Base-by-base conservation (phyloP, 1,140 invertebrate genomes). In the Vollenhovia emeryi region DNA sequence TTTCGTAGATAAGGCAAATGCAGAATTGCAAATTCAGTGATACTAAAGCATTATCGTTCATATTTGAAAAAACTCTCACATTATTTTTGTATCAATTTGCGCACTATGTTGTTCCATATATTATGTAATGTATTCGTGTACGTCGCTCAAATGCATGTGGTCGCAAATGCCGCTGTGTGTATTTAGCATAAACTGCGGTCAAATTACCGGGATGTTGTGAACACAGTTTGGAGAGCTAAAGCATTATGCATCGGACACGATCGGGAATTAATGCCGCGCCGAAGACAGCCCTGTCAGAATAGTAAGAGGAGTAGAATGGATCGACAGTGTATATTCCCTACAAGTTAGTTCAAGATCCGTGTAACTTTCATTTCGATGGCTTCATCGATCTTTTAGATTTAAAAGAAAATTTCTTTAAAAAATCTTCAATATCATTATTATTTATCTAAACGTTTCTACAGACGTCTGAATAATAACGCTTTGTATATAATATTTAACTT, bases 101-200 rank as follows among this genome's bases (percentile, higher is more conserved):
- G n/a, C 3, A 57, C 21, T 52, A 52, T 21, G 21, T 24, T 57
- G 52, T 5, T n/a, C 18, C 15, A 50, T n/a, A 57, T 24, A 57
- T 57, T 24, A 24, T 57, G 21, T 24, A 21, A 21, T 55, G n/a
- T 21, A 55, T 55, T 55, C 21, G 21, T 21, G 9, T 57, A 24
- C 21, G 21, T 24, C 52, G 52, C 21, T 21, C 50, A 52, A 52
- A 52, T 21, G n/a, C n/a, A n/a, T n/a, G 50, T 52, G 15, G 15
- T 48, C 11, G 21, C 52, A 57, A 57, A 24, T 57, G 52, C 52
- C 21, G n/a, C 21, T 57, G 21, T 24, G 9, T 57, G 52, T 64
- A 36, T 64, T 64, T 64, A 64, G 60, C 60, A 64, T 64, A 64
- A 64, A 40, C 18, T 36, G 60, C n/a, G 30, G 60, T 64, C 60